phyloP scores from a whole-genome alignment of 2,113 vertebrate species.

The Eolophus roseicapilla region DNA sequence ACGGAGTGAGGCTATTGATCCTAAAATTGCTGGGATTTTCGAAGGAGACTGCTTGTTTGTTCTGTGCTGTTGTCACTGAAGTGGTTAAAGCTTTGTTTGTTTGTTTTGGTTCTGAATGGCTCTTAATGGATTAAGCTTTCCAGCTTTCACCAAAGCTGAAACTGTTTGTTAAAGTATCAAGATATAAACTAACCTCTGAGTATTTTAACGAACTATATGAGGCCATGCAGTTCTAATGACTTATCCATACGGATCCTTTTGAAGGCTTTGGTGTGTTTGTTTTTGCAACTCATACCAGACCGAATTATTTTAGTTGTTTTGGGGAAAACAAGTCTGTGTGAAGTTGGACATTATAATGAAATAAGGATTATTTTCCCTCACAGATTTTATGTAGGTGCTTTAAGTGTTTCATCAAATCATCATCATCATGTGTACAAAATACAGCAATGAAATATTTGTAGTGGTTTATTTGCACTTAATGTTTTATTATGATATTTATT shows the following conservation, averaged over 20 bases:
- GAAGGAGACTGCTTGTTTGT: slow-evolving; percentile 76
- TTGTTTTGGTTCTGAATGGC: slow-evolving; percentile 85
- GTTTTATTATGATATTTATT: not conserved
- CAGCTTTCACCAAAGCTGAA: slow-evolving; percentile 78
- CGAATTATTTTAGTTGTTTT: not conserved
- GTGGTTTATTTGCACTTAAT: not conserved
- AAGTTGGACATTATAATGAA: not conserved
- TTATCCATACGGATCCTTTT: not conserved
- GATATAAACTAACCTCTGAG: slow-evolving; percentile 68
- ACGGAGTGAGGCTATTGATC: slow-evolving; percentile 78
- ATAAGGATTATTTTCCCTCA: not conserved
- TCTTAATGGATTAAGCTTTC: slow-evolving; percentile 85
- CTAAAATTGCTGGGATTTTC: slow-evolving; percentile 79
- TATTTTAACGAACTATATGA: slow-evolving; percentile 44
- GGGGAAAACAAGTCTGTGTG: not conserved
- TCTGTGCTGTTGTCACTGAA: slow-evolving; percentile 79
- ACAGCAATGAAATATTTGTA: not conserved
- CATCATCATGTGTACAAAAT: not conserved
- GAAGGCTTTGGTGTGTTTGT: slow-evolving; percentile 9
- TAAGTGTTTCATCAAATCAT: not conserved
- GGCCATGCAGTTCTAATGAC: not conserved
- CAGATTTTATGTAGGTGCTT: not conserved
- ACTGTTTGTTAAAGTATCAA: slow-evolving; percentile 78
- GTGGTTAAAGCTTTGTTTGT: slow-evolving; percentile 86
- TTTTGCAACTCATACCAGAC: not conserved